Percentiles rank a stretch among this genome's conserved stretches.
These are phyloP conservation scores for Diloba caeruleocephala DNA, from an alignment of 2,888 invertebrate genomes.

Conservation along the genomic window DNA sequence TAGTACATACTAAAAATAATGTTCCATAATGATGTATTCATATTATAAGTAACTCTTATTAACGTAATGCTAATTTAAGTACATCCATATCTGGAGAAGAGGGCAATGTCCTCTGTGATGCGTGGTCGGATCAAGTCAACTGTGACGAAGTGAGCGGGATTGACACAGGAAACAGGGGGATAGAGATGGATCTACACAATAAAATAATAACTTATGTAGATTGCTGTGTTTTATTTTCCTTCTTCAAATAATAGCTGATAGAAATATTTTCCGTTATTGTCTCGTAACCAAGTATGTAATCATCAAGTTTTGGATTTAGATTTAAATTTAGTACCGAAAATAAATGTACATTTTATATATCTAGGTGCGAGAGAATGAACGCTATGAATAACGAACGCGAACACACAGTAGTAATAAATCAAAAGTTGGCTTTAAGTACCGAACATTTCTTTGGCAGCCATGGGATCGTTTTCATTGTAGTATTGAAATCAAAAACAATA, in stretches of 20 bases:
- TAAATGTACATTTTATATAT: too few species aligned
- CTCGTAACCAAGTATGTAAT: not conserved
- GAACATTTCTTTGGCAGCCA: slow-evolving; percentile 37
- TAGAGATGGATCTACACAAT: slow-evolving; percentile 31
- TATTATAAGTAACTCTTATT: slow-evolving; percentile 1
- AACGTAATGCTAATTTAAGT: slow-evolving; percentile 23
- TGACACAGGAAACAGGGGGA: slow-evolving; percentile 34
- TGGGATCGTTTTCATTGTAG: slow-evolving; percentile 25
- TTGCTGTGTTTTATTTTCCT: slow-evolving; percentile 17
- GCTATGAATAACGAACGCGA: not conserved
- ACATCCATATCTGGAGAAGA: slow-evolving; percentile 22
- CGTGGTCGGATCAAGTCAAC: slow-evolving; percentile 30
- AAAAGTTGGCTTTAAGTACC: slow-evolving; percentile 38
- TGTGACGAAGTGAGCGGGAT: slow-evolving; percentile 38
- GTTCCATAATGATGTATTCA: too few species aligned
- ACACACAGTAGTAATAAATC: slow-evolving; percentile 36
- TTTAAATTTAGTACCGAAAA: slow-evolving; percentile 22
- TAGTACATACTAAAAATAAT: too few species aligned
- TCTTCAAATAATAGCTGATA: slow-evolving; percentile 1
- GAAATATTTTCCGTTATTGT: slow-evolving; percentile 3
- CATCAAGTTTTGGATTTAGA: slow-evolving; percentile 18
- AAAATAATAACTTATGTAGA: slow-evolving; percentile 27
- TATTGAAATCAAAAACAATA: slow-evolving; percentile 41
- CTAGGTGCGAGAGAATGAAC: slow-evolving; percentile 16
- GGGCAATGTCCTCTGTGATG: slow-evolving; percentile 38